These are phyloP conservation scores for Lutjanus campechanus DNA, from an alignment of 2,797 vertebrate genomes.

Conservation along the genomic window DNA sequence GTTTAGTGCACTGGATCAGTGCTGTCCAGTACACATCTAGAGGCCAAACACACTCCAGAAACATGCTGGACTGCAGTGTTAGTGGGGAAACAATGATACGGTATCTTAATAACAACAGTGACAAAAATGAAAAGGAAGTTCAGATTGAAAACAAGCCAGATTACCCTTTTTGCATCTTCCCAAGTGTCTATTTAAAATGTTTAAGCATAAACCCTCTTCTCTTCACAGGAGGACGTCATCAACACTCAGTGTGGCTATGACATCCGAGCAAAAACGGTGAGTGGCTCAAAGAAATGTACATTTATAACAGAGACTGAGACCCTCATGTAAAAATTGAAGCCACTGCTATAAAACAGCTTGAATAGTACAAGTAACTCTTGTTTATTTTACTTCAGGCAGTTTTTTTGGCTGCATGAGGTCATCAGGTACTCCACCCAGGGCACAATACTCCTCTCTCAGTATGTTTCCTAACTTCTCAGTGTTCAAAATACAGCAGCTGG, in stretches of 20 bases:
- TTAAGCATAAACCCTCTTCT: conserved; percentile 24
- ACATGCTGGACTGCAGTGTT: neutral
- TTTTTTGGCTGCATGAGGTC: conserved; percentile 65
- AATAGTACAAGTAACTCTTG: conserved; percentile 11
- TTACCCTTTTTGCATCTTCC: neutral
- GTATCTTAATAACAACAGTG: neutral
- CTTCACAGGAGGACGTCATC: conserved; percentile 96
- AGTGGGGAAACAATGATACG: neutral
- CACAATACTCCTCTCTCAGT: conserved; percentile 67
- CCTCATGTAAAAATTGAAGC: conserved; percentile 5
- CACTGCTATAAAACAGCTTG: neutral
- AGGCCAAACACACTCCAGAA: neutral
- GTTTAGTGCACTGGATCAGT: neutral
- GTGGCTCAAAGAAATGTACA: conserved; percentile 55
- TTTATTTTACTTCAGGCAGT: conserved; percentile 18
- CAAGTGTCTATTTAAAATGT: neutral
- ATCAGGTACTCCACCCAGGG: conserved; percentile 67
- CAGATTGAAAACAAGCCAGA: neutral
- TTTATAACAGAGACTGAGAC: neutral
- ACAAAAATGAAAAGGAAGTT: neutral
- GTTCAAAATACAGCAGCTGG: conserved; percentile 67
- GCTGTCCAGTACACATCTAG: neutral
- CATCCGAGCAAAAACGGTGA: conserved; percentile 95
- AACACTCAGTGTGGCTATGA: conserved; percentile 99
- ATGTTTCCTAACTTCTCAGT: conserved; percentile 48